Evolutionary conservation across 2,888 invertebrate genomes (phyloP), one percentile per base, ranked within the genome.

Genomic region (Phyto melanocephala): DNA sequence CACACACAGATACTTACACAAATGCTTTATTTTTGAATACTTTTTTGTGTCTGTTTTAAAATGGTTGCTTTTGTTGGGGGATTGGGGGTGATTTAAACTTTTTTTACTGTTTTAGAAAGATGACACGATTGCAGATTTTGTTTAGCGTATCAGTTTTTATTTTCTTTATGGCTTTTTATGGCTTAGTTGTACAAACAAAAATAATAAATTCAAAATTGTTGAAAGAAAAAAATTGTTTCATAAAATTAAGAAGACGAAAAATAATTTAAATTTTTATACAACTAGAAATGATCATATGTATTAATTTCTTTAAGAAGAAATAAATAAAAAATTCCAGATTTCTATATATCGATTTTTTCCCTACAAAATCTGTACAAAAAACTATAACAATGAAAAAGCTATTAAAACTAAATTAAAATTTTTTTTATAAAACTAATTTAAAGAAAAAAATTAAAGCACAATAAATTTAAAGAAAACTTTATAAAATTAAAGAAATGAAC

Each of bases 71-170:
- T 28, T 78, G 58, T 70, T 71, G 60, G 33, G 22, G 5, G 42
- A 77, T 77, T 54, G 22, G 35, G 8, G 37, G 78, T 78, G 72
- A 74, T 80, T 85, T 85, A 74, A 83, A 83, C 80, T 85, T 85
- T 85, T 85, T 28, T 28, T 84, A 77, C 80, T 83, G 85, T 81
- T 86, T 85, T 88, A 87, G 87, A 89, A 89, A 89, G 88, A 88
- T 88, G 90, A 87, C 88, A 88, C 88, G 88, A 87, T 88, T 80
- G 83, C 76, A 63, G 72, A 74, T 76, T 79, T 79, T 75, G 22
- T 71, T 76, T 62, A 67, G 28, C 45, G 65, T 82, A 75, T 60
- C 22, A 15, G 22, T 5, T 6, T 28, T 28, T 28, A 5, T 33
- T 13, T 22, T 52, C 7, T 24, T 62, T 62, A 76, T 52, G 47